Evolutionary conservation across 1,140 invertebrate species (phyloP), one percentile per base, ranked within the genome.

Genomic region (Oscheius sp.): DNA sequence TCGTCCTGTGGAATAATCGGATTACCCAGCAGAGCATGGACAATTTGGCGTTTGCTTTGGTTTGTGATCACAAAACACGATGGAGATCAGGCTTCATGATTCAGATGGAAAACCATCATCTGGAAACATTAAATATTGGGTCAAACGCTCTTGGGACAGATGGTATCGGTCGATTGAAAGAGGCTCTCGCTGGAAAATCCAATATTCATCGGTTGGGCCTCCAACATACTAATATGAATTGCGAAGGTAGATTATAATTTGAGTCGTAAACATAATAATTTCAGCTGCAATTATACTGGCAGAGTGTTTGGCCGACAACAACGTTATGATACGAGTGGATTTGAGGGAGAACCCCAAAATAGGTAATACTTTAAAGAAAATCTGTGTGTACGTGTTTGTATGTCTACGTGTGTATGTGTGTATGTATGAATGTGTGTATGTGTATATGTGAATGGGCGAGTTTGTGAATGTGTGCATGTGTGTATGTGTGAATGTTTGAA

Each of bases 51-150:
- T 31, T 63, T 31, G 75, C 75, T 2, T 35, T 77, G 74, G 75
- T 76, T n/a, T n/a, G n/a, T n/a, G n/a, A n/a, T n/a, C n/a, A n/a
- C n/a, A n/a, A n/a, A 59, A n/a, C 42, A 35, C 32, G 42, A 52
- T 7, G 34, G 15, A 36, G 1, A 7, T 75, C 13, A 55, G 7
- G 31, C 49, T 36, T 3, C 13, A n/a, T 23, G 4, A 0, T 77
- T 62, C 46, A 77, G 75, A 67, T 35, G 0, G 68, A 58, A 49
- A 77, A 77, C 36, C 28, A 61, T 3, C 71, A 71, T 42, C 59
- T 77, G 2, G 75, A 77, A 31, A 77, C 76, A 36, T 46, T 77
- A 26, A 77, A 77, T 65, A 73, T 77, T 58, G 76, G 76, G 23
- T 75, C 32, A 34, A 77, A 77, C 67, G 35, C 62, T 42, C 42